Evolutionary conservation across 2,113 vertebrate species (phyloP).

Genomic region (Romanogobio albipinnatus): DNA sequence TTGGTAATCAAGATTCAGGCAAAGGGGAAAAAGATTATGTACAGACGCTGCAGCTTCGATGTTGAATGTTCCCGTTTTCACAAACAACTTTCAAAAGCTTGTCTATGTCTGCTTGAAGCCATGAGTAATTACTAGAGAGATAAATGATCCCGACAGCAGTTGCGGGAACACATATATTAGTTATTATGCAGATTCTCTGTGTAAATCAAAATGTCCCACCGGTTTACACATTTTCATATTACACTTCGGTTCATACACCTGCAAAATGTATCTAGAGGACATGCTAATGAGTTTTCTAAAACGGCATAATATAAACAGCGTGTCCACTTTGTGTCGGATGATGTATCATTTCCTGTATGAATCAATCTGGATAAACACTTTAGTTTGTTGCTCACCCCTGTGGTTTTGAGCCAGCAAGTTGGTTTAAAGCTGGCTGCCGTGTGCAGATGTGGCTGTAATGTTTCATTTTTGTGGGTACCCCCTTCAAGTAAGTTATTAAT

Average conservation of each 20-base stretch:
- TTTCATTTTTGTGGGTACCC: constrained; percentile 4
- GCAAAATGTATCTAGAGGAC: background rate
- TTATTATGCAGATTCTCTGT: background rate
- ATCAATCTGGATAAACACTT: background rate
- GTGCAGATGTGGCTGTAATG: background rate
- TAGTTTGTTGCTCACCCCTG: background rate
- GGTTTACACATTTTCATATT: background rate
- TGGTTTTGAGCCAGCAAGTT: background rate
- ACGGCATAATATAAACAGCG: background rate
- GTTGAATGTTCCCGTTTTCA: constrained; percentile 2
- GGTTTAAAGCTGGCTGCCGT: background rate
- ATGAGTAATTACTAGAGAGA: constrained; percentile 4
- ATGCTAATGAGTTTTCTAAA: background rate
- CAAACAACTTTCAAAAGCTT: constrained; percentile 30
- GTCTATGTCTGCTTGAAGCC: background rate
- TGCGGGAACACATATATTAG: background rate
- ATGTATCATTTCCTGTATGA: background rate
- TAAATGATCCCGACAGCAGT: background rate
- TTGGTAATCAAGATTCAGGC: background rate
- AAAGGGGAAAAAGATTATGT: background rate
- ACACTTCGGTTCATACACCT: background rate
- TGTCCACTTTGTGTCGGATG: background rate
- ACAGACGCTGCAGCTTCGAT: background rate
- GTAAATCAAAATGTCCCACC: background rate
- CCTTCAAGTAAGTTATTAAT: background rate